A percentile compares a stretch with the other conserved stretches of the same genome.
These are phyloP conservation scores for Hypomesus transpacificus DNA, from an alignment of 2,113 vertebrate species.

Conservation along the genomic window DNA sequence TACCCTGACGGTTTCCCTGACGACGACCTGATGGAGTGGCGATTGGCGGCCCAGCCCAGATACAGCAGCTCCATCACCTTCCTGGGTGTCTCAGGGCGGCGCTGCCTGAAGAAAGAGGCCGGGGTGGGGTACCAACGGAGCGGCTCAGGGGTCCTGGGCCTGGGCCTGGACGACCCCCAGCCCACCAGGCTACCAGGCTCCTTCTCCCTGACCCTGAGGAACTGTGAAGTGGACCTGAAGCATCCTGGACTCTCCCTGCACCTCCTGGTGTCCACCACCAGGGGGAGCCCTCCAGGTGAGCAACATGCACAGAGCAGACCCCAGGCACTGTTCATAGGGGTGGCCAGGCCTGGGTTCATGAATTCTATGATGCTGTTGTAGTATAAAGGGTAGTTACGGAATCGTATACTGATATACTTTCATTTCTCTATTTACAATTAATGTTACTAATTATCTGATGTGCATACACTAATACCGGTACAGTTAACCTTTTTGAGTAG, in stretches of 20 bases:
- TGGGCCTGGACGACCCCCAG: conserved; percentile 65
- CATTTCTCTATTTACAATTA: no score
- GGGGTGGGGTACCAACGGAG: conserved; percentile 73
- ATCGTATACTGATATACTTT: no score
- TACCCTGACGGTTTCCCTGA: conserved; percentile 82
- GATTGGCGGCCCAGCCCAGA: conserved; percentile 72
- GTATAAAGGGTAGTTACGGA: no score
- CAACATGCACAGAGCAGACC: not conserved
- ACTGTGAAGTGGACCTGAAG: conserved; percentile 74
- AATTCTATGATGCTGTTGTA: not conserved
- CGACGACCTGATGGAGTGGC: conserved; percentile 81
- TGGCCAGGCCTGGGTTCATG: conserved; percentile 40
- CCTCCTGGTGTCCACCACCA: conserved; percentile 70
- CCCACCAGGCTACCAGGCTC: conserved; percentile 67
- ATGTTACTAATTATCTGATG: no score
- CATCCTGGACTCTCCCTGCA: conserved; percentile 66
- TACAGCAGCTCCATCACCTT: conserved; percentile 71
- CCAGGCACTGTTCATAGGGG: no score
- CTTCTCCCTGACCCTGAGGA: conserved; percentile 81
- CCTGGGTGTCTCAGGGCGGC: conserved; percentile 68
- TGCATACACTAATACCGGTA: no score
- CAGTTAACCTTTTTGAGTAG: no score
- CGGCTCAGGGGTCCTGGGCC: conserved; percentile 31
- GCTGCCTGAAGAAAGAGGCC: conserved; percentile 75
- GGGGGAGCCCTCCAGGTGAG: not conserved